Conservation (phyloP, 2,888 invertebrate species). For the Tipula confusa region DNA sequence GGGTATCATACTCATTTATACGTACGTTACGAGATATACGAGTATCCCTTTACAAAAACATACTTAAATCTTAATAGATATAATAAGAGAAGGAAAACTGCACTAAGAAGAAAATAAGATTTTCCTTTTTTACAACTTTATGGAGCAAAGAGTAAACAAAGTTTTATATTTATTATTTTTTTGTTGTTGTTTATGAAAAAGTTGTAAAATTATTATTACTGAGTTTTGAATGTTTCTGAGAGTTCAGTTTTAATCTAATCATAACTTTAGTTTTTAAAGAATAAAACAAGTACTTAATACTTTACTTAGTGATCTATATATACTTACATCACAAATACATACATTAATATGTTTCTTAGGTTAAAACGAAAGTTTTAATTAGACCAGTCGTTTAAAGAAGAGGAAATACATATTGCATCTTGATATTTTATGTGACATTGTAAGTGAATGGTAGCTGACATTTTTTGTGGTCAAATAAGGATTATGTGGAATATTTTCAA, state of each 20-base stretch:
- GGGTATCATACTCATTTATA: too few relatives aligned
- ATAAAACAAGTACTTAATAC: not conserved
- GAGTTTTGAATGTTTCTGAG: not conserved
- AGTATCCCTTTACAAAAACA: not conserved
- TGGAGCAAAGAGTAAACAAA: not conserved
- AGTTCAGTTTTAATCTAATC: slow-evolving; percentile 5
- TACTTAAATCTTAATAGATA: not conserved
- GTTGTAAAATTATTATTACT: not conserved
- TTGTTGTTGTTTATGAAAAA: not conserved
- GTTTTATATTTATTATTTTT: not conserved
- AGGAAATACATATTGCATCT: too few relatives aligned
- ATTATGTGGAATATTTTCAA: too few relatives aligned
- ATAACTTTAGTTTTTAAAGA: not conserved
- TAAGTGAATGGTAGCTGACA: too few relatives aligned
- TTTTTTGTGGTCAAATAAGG: too few relatives aligned
- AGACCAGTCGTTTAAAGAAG: too few relatives aligned
- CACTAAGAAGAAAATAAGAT: not conserved
- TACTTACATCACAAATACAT: too few relatives aligned
- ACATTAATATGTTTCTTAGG: too few relatives aligned
- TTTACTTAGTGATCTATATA: not conserved
- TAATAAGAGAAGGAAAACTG: not conserved
- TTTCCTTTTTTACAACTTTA: not conserved
- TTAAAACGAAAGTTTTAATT: too few relatives aligned
- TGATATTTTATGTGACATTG: too few relatives aligned
- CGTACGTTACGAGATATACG: not conserved